Base-by-base conservation (phyloP, 2,113 vertebrate genomes). In the Caranx melampygus region DNA sequence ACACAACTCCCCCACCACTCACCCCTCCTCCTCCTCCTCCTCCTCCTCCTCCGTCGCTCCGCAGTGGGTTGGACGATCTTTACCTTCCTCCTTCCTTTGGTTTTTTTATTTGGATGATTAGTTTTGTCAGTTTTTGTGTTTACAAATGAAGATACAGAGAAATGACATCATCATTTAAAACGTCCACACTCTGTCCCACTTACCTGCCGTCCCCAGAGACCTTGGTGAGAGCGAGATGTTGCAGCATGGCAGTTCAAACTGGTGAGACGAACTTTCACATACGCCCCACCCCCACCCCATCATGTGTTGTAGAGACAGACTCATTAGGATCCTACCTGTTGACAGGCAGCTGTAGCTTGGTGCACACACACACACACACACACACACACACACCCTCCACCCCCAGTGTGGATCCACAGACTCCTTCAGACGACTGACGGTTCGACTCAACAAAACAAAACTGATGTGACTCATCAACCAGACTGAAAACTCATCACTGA, bases 131-230 rank as follows among this genome's bases (percentile, higher is more conserved):
- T 26, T 26, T 26, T 65, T 89, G 64, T 87, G 67, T 91, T 72
- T 87, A 35, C 54, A 75, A 78, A 67, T 86, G 9, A 82, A 75
- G 35, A 87, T 79, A 70, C 15, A 60, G 61, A 69, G 52, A 16
- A 63, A 37, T 33, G 60, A 42, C 31, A 66, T 70, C 75, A 62
- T 85, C 47, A 65, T 85, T 82, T 73, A 71, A 82, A 89, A 84
- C 80, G 58, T 78, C 73, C 86, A 65, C 90, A 80, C 86, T 93
- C 51, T 93, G 89, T 94, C 91, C 93, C 82, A 91, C 92, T 95
- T 93, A 87, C 93, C 93, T 95, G 91, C 94, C 90, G 75, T 94
- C 92, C 93, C 83, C 93, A 95, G 94, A 94, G 94, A 94, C 93
- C 90, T 92, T 18, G 92, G 82, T 90, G 94, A 95, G 81, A 94